Conservation (phyloP, 2,797 vertebrate species). For the Bradypodion ventrale region DNA sequence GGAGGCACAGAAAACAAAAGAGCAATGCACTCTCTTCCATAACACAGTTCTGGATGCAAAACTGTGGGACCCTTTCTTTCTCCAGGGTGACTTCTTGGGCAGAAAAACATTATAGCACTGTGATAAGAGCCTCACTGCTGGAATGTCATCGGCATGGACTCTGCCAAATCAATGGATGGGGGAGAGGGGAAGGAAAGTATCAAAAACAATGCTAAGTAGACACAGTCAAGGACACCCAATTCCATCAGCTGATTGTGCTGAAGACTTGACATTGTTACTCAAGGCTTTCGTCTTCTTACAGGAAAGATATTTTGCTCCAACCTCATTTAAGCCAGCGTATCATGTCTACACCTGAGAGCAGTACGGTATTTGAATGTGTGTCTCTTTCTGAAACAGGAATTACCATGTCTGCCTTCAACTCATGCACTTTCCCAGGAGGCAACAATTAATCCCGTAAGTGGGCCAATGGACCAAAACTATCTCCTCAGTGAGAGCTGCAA, state of each 20-base stretch:
- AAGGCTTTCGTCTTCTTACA: not conserved
- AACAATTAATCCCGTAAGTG: not conserved
- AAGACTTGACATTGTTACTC: not conserved
- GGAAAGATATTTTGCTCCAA: not conserved
- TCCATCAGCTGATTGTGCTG: not conserved
- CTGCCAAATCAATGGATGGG: not conserved
- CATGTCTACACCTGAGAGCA: not conserved
- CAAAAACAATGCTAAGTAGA: not conserved
- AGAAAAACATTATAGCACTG: not conserved
- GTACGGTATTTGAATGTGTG: too few relatives aligned
- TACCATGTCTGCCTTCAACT: not conserved
- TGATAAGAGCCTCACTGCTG: not conserved
- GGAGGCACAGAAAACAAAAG: not conserved
- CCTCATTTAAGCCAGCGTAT: not conserved
- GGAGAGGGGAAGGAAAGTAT: not conserved
- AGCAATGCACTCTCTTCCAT: not conserved
- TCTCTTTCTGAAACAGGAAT: not conserved
- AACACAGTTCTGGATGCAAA: not conserved
- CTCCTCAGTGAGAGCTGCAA: not conserved
- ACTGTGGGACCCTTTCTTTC: not conserved
- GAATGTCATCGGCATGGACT: not conserved
- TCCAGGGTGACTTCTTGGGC: not conserved
- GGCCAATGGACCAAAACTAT: not conserved
- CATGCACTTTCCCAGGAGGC: not conserved
- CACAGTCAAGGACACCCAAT: not conserved